Conservation (phyloP, 2,797 vertebrate species). For the Characodon lateralis region DNA sequence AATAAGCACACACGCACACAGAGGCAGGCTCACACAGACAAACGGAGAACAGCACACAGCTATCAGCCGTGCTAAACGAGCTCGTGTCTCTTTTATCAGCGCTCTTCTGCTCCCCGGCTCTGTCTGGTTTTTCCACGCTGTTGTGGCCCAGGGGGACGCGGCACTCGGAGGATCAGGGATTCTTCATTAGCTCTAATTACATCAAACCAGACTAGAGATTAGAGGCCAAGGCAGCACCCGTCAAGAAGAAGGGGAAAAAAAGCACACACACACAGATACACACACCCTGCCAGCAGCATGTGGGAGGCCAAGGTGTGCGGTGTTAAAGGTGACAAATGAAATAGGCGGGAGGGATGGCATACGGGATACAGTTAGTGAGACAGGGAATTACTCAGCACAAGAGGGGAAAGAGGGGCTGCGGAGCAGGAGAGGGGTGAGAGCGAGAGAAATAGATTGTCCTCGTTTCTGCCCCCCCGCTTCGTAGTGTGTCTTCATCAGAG, state of each 20-base stretch:
- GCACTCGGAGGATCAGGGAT: constrained; percentile 77
- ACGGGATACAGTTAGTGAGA: constrained; percentile 51
- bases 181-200: constrained; percentile 84
- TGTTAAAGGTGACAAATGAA: constrained; percentile 68
- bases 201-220: constrained; percentile 81
- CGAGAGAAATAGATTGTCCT: constrained; percentile 72
- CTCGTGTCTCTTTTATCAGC: constrained; percentile 72
- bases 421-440: constrained; percentile 50
- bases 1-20: constrained; percentile 65
- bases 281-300: constrained; percentile 45
- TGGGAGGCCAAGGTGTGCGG: constrained; percentile 55
- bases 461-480: constrained; percentile 53
- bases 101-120: constrained; percentile 66
- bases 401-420: constrained; percentile 37
- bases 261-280: constrained; percentile 23
- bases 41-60: constrained; percentile 61
- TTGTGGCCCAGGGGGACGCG: constrained; percentile 70
- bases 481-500: constrained; percentile 78
- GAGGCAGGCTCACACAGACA: constrained; percentile 15
- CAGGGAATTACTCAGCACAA: constrained; percentile 54
- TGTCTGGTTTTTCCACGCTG: constrained; percentile 69
- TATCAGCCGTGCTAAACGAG: constrained; percentile 75
- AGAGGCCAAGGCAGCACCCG: constrained; percentile 73
- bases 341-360: constrained; percentile 55
- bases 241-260: constrained; percentile 47